Evolutionary conservation across 2,888 invertebrate genomes (phyloP), one percentile per base, ranked within the genome.

Genomic region (Ariolimax columbianus): DNA sequence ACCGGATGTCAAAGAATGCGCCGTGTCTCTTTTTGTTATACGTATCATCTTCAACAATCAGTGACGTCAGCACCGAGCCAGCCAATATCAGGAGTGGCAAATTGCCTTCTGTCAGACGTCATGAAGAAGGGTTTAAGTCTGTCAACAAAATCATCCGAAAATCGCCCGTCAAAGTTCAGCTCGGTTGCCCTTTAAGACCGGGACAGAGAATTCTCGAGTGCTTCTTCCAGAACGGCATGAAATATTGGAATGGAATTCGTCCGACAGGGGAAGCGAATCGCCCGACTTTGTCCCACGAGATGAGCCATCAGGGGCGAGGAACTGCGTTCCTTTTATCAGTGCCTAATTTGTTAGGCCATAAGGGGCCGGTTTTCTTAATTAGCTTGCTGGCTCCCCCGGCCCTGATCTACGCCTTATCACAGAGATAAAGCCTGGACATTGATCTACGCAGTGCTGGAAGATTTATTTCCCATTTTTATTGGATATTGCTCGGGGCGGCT

Each of bases 401-500:
- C 43, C 87, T 87, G 88, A 88, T 86, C 85, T 88, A 88, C 77
- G 86, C 80, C 87, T 86, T 87, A 88, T 88, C 85, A 86, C 77
- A 82, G 80, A 86, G 88, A 88, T 87, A 86, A 87, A 83, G 85
- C 85, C 36, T 26, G 75, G 78, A 43, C 83, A 82, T 73, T 86
- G 87, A 87, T 87, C 83, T 79, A 81, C 43, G 77, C 59, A 19
- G 11, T 73, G 82, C 68, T 68, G 83, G 83, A 75, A 87, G 88
- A 87, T 87, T 87, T 88, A 88, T 86, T 87, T 86, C 86, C 83
- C 78, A 85, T 88, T 88, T 88, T 87, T 86, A 87, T 87, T 83
- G 84, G 87, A 88, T 88, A 87, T 87, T 86, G 84, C 84, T 73
- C 38, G n/a, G 55, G 79, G 86, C 73, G 30, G 33, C 66, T 81